Evolutionary conservation across 2,888 invertebrate genomes (phyloP), one percentile per base, ranked within the genome.

Genomic region (Macrophya annulata): DNA sequence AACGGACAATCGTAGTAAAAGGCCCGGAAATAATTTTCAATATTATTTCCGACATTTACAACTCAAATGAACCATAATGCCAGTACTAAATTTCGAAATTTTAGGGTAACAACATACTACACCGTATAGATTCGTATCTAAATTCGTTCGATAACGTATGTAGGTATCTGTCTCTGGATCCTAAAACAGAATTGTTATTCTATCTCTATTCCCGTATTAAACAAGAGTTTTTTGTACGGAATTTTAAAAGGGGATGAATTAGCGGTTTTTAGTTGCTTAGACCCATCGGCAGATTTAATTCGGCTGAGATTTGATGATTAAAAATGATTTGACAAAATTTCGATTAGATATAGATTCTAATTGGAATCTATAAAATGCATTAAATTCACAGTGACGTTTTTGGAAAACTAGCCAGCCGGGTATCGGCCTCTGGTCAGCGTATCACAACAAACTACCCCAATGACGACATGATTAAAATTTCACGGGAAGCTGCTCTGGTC

Each of bases 391-490:
- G 81, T 77, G 81, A 74, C 62, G 68, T 77, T 65, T 85, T 85
- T 65, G 62, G 86, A 84, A 86, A 87, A 85, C 86, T 86, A 85
- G 84, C 84, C 76, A 85, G 81, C 48, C 71, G 82, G 88, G 88
- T 89, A 90, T 89, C 89, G 88, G 89, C 81, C 85, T 86, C 88
- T 90, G 92, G 90, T 91, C 89, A 89, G 90, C 90, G 92, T 92
- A 92, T 92, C 91, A 92, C 91, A 92, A 92, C 92, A 93, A 93
- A 93, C 93, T 93, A 92, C 90, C 92, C 92, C 92, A 92, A 93
- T 93, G 92, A 92, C 92, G 92, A 92, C 91, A 91, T 92, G 92
- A 93, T 93, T 93, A 93, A 93, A 93, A 93, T 93, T 93, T 93
- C 92, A 93, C 92, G 89, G 91, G 85, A 90, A 89, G 88, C 88